phyloP scores from a whole-genome alignment of 1,140 invertebrate species.

The Lethocerus indicus region DNA sequence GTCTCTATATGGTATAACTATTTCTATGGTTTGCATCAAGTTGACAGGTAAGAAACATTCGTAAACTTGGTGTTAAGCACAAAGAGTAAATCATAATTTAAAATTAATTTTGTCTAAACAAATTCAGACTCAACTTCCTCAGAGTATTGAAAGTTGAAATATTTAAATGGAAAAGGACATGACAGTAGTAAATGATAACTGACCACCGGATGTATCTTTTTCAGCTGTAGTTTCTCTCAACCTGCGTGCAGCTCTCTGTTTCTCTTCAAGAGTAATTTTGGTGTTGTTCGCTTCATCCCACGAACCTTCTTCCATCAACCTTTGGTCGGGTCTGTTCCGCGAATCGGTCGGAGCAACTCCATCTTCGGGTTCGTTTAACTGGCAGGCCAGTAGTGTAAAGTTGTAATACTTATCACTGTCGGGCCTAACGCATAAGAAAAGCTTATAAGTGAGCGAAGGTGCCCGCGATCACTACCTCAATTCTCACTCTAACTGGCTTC shows the following conservation, averaged over 20 bases:
- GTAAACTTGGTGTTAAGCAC: neutral
- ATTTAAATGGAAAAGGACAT: neutral
- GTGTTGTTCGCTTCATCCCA: constrained; percentile 95
- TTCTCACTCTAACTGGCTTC: too few species aligned
- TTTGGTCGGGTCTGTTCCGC: constrained; percentile 84
- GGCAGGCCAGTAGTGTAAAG: constrained; percentile 87
- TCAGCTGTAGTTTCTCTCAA: constrained; percentile 64
- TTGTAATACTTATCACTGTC: constrained; percentile 73
- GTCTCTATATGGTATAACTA: too few species aligned
- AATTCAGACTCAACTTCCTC: too few species aligned
- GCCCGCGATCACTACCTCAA: too few species aligned
- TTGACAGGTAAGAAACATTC: neutral
- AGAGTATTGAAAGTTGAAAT: neutral
- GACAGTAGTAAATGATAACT: constrained; percentile 4
- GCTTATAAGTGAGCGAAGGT: too few species aligned
- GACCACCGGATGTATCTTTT: constrained; percentile 51
- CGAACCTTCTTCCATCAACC: constrained; percentile 87
- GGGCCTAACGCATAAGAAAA: constrained; percentile 40
- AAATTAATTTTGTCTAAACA: neutral
- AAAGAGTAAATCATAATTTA: neutral
- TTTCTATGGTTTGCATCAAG: too few species aligned
- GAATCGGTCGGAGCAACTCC: constrained; percentile 91
- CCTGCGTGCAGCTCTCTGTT: constrained; percentile 63
- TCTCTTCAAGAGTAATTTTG: constrained; percentile 86
- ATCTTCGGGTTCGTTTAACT: constrained; percentile 89